Percentiles rank a stretch among this genome's conserved stretches.
phyloP scores from a whole-genome alignment of 2,888 invertebrate species.

The Nymphalis polychloros region DNA sequence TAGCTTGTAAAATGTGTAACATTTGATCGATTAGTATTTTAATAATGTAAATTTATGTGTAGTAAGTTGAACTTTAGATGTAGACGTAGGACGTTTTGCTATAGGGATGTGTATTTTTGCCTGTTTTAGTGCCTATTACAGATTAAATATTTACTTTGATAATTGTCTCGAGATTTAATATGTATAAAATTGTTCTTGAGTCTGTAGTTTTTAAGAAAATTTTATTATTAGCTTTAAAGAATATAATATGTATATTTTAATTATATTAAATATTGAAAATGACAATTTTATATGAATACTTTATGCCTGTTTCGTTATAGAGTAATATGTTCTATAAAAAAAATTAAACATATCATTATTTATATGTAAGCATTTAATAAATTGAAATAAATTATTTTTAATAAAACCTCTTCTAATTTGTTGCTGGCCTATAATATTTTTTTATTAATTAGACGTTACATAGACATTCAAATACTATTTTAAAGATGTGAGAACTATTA shows the following conservation, averaged over 20 bases:
- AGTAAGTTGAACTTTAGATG: too few species aligned
- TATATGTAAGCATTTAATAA: conserved; percentile 41
- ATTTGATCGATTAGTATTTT: too few species aligned
- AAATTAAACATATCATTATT: conserved; percentile 45
- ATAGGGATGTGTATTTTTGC: too few species aligned
- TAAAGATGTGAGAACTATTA: too few species aligned
- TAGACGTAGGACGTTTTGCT: too few species aligned
- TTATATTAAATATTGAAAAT: neutral
- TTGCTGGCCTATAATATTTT: neutral
- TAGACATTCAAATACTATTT: too few species aligned
- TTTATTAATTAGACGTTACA: neutral
- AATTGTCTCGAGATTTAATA: neutral
- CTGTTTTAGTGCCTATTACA: too few species aligned
- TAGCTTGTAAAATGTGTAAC: too few species aligned
- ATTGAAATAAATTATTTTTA: conserved; percentile 59
- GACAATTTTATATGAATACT: neutral
- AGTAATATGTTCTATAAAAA: conserved; percentile 14
- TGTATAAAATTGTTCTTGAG: neutral
- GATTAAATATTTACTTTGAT: neutral
- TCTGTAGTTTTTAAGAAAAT: neutral
- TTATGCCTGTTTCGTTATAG: neutral
- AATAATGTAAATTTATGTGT: too few species aligned
- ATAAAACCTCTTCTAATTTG: conserved; percentile 18
- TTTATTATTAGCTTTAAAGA: neutral
- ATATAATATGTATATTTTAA: neutral